Base-by-base conservation (phyloP, 2,888 invertebrate species). In the Syrista parreyssii region DNA sequence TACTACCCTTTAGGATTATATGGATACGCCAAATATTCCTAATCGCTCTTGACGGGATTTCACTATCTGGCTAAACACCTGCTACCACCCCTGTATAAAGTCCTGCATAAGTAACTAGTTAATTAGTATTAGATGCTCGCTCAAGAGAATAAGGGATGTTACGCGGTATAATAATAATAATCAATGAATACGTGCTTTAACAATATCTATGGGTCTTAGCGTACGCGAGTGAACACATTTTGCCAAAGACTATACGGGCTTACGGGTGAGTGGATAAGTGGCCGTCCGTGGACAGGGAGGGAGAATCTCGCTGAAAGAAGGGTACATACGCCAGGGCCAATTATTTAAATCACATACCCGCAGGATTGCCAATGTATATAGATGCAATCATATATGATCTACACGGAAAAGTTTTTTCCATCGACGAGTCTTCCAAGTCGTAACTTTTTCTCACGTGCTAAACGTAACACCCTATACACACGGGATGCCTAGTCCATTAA, bases 331-430 rank as follows among this genome's bases (percentile, higher is more conserved):
- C 55, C 55, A 55, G 55, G 80, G 73, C 81, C 81, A 79, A 81
- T 82, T 83, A 82, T 83, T 83, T 81, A 81, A 83, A 83, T 82
- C 79, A 40, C 75, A 74, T 33, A 75, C 74, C 78, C 75, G 55
- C 55, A 76, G 77, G 80, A 71, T 55, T 55, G 55, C 23, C 55
- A 23, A 55, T 23, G 55, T 55, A 55, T 55, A 55, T 15, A 55
- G 55, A 23, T 23, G 55, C 6, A 55, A 15, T 55, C 55, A 23
- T 55, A 55, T 55, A 23, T 55, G 23, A 23, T 23, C 23, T 55
- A 55, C 55, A 23, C 0, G 55, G 55, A 55, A 15, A 55, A 55
- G 0, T 55, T 55, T 55, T 15, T 55, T 55, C 6, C 6, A 23
- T 55, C 55, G 55, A 9, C 55, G 0, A 55, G 15, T 23, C 55